Conservation (phyloP, 1,140 invertebrate species). For the Platorchestia sp. region DNA sequence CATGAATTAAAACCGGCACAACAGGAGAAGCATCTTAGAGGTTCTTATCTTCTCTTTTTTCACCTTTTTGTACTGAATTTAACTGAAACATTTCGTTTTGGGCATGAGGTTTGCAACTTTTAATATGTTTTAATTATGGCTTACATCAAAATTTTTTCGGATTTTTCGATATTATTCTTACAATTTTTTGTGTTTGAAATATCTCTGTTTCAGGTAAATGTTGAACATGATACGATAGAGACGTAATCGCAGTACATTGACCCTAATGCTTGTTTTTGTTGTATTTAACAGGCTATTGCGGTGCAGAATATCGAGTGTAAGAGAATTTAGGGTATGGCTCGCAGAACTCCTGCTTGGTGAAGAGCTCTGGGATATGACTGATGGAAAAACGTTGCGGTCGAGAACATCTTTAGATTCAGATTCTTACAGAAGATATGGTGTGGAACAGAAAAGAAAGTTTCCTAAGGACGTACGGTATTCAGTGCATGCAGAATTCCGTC, state of each 20-base stretch:
- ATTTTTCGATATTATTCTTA: not conserved
- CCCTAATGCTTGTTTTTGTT: not conserved
- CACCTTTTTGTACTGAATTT: not conserved
- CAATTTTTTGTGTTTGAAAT: not conserved
- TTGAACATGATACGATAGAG: not conserved
- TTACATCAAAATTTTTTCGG: not conserved
- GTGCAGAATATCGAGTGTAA: constrained; percentile 94
- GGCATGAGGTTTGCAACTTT: not conserved
- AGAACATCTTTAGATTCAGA: not conserved
- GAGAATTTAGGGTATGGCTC: constrained; percentile 68
- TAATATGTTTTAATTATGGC: not conserved
- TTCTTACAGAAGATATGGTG: constrained; percentile 60
- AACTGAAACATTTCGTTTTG: not conserved
- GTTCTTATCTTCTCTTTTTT: not conserved
- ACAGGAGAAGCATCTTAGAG: not conserved
- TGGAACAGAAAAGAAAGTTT: constrained; percentile 65
- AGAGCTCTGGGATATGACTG: constrained; percentile 63
- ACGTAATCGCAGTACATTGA: not conserved
- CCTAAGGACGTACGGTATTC: constrained; percentile 66
- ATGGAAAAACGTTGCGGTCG: constrained; percentile 39
- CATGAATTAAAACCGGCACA: not conserved
- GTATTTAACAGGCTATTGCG: constrained; percentile 82
- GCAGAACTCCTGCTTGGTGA: constrained; percentile 70
- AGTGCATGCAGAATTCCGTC: constrained; percentile 69
- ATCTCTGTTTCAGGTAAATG: not conserved